phyloP scores from a whole-genome alignment of 2,797 vertebrate genomes.

The Lacerta agilis region DNA sequence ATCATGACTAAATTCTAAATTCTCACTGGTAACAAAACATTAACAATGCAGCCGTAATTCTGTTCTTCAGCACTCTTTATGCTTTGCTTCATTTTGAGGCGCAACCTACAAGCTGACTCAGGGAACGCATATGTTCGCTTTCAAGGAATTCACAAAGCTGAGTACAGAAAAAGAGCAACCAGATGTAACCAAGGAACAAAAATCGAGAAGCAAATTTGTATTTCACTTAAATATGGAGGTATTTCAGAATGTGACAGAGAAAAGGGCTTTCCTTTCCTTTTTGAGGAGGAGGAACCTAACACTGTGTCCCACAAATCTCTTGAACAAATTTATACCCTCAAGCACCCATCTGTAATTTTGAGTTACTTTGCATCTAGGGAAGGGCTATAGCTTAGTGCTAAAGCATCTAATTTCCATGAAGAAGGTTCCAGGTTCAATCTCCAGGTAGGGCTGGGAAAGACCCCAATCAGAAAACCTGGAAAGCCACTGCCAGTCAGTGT shows the following conservation, averaged over 20 bases:
- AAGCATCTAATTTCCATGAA: too few species aligned
- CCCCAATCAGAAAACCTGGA: background rate
- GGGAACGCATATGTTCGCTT: rapidly evolving
- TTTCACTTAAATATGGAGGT: background rate
- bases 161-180: background rate
- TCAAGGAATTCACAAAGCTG: background rate
- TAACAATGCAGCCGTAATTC: background rate
- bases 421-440: background rate
- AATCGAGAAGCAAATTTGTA: background rate
- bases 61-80: constrained; percentile 3
- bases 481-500: background rate
- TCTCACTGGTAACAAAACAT: constrained; percentile 22
- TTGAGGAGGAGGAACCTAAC: background rate
- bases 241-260: background rate
- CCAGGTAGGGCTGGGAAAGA: background rate
- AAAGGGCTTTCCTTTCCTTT: background rate
- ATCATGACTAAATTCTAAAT: constrained; percentile 41
- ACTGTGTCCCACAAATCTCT: background rate
- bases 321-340: background rate
- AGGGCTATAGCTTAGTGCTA: too few species aligned
- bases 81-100: background rate
- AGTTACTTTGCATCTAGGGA: background rate
- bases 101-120: background rate
- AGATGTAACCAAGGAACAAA: background rate
- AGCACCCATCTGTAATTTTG: background rate